Evolutionary conservation across 2,113 vertebrate genomes (phyloP).

Genomic region (Glaucidium brasilianum): DNA sequence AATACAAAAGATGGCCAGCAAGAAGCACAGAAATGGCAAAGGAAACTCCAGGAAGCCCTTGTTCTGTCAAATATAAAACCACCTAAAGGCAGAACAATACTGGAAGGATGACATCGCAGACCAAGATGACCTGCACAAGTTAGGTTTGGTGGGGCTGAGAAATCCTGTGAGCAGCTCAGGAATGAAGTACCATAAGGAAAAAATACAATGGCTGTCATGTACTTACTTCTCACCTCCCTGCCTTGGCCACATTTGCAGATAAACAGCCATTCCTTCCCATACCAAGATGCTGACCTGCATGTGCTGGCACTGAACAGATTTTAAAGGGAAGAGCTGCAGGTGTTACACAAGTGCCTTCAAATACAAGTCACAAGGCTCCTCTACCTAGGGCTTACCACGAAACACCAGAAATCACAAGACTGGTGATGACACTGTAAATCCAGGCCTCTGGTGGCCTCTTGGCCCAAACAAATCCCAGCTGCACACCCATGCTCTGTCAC

Average conservation of each 20-base stretch:
- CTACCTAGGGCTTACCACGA: neutral
- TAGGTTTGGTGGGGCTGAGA: neutral
- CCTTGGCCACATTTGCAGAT: neutral
- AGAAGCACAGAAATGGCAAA: neutral
- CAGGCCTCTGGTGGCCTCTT: neutral
- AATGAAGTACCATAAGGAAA: neutral
- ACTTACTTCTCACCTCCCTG: neutral
- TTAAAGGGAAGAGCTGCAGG: neutral
- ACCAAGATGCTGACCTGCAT: neutral
- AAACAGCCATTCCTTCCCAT: neutral
- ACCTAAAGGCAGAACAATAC: neutral
- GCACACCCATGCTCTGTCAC: neutral
- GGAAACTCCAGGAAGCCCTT: neutral
- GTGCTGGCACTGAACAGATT: neutral
- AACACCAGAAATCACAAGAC: neutral
- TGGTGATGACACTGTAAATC: neutral
- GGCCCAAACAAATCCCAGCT: neutral
- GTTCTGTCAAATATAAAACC: neutral
- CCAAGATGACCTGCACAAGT: neutral
- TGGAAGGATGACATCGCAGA: neutral
- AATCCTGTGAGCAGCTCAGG: neutral
- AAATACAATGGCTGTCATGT: neutral
- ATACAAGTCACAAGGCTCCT: neutral
- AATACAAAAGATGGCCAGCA: neutral
- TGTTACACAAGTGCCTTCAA: neutral